phyloP scores from a whole-genome alignment of 2,888 invertebrate genomes.

The Dromius quadrimaculatus region DNA sequence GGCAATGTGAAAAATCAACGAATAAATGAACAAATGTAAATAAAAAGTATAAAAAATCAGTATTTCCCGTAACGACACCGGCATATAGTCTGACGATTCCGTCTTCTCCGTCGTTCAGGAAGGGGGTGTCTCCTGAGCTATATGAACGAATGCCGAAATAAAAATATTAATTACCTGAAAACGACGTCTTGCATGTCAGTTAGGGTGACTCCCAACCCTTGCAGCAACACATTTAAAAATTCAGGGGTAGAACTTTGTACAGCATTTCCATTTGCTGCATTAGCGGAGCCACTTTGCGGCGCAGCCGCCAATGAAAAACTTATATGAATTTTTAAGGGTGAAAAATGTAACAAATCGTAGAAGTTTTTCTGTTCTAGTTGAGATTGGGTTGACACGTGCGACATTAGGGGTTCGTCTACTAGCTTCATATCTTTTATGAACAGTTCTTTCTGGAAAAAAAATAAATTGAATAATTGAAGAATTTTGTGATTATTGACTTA shows the following conservation, averaged over 20 bases:
- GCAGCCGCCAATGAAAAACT: conserved; percentile 90
- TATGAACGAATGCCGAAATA: too few species aligned
- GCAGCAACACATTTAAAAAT: conserved; percentile 89
- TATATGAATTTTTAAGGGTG: conserved; percentile 97
- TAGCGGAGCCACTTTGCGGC: conserved; percentile 67
- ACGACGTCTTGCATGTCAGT: conserved; percentile 99
- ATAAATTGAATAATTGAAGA: conserved; percentile 2
- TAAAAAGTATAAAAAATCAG: too few species aligned
- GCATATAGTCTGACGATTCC: too few species aligned
- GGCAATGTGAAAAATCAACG: too few species aligned
- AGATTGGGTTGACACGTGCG: conserved; percentile 81
- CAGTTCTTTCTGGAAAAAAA: conserved; percentile 72
- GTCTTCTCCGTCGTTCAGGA: too few species aligned
- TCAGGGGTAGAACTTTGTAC: conserved; percentile 70
- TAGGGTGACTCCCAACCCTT: conserved; percentile 96
- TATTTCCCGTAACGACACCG: too few species aligned
- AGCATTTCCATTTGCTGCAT: conserved; percentile 58
- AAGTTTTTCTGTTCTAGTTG: conserved; percentile 92
- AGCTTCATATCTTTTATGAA: conserved; percentile 80
- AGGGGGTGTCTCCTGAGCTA: too few species aligned
- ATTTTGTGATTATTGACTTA: conserved; percentile 58
- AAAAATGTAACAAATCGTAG: conserved; percentile 96
- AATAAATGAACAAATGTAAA: too few species aligned
- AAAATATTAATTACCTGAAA: conserved; percentile 77
- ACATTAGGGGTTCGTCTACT: conserved; percentile 78